Evolutionary conservation across 2,113 vertebrate species (phyloP).

Genomic region (Dasyurus viverrinus): DNA sequence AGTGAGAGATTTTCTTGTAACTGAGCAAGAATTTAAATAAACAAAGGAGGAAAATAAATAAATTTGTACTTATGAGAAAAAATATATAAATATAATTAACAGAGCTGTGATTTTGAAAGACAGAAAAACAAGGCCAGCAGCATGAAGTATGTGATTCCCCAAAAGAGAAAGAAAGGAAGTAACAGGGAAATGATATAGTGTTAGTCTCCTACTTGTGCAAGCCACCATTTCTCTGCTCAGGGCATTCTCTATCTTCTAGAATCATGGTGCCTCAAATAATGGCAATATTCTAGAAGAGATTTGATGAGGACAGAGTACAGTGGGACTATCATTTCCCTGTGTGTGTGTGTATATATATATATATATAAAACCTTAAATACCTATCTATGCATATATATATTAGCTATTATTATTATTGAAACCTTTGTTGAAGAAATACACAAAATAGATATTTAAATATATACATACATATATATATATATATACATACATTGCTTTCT

Average conservation of each 20-base stretch:
- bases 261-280: neutral
- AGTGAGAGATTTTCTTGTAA: neutral
- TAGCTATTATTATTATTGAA: neutral
- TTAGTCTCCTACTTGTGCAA: neutral
- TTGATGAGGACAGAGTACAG: neutral
- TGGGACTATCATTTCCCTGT: neutral
- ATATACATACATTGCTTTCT: neutral
- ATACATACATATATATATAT: no score
- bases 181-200: neutral
- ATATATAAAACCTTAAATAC: neutral
- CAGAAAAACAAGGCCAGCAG: neutral
- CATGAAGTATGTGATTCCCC: neutral
- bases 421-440: neutral
- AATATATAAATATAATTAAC: neutral
- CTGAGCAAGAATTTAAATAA: neutral
- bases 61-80: neutral
- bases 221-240: neutral
- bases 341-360: neutral
- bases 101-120: neutral
- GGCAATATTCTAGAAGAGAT: neutral
- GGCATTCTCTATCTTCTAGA: neutral
- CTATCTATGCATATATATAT: neutral
- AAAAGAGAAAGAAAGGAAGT: neutral
- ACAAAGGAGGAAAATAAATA: neutral
- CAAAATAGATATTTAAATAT: neutral